These are phyloP conservation scores for Dryobates pubescens DNA, from an alignment of 2,797 vertebrate species.

Conservation along the genomic window DNA sequence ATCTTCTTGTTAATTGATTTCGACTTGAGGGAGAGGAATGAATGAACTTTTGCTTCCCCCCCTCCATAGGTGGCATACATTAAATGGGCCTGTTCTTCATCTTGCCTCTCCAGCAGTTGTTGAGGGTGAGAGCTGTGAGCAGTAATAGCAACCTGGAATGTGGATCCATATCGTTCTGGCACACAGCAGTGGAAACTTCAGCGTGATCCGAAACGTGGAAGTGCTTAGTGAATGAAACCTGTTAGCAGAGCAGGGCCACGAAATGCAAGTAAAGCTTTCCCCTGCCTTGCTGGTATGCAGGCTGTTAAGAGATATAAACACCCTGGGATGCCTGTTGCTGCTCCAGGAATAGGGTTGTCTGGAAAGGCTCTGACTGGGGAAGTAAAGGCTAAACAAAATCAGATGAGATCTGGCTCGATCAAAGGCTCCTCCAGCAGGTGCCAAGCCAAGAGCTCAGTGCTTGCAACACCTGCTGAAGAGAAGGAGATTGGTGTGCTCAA, in stretches of 20 bases:
- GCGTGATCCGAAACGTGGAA: neutral
- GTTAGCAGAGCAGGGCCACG: neutral
- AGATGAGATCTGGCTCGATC: neutral
- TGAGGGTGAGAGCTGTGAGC: neutral
- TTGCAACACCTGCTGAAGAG: neutral
- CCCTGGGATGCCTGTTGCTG: neutral
- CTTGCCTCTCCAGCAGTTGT: neutral
- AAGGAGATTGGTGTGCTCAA: neutral
- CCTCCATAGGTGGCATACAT: neutral
- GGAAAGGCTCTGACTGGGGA: neutral
- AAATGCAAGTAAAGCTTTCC: neutral
- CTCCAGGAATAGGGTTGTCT: neutral
- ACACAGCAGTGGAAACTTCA: neutral
- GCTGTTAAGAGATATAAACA: neutral
- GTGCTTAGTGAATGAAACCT: neutral
- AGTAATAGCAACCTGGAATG: neutral
- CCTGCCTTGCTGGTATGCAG: neutral
- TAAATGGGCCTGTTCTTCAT: neutral
- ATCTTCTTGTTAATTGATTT: no score
- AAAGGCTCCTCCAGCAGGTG: neutral
- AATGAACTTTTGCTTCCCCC: neutral
- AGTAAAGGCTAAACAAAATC: neutral
- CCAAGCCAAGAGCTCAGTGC: neutral
- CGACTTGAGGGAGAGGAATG: neutral
- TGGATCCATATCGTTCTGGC: slow-evolving; percentile 14